These are phyloP conservation scores for Burhinus oedicnemus DNA, from an alignment of 2,113 vertebrate species.

Conservation along the genomic window DNA sequence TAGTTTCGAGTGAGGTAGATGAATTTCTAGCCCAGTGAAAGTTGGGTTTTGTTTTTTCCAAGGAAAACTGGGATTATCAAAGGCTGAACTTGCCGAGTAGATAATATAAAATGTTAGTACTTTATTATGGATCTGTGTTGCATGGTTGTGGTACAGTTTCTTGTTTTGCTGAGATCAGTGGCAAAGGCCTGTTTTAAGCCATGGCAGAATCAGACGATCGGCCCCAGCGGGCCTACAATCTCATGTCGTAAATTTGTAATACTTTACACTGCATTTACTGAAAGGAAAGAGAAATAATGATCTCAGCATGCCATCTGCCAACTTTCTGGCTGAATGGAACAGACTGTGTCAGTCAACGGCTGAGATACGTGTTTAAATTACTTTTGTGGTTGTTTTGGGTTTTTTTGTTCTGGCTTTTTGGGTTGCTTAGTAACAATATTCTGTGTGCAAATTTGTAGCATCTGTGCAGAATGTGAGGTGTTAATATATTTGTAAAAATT, in stretches of 20 bases:
- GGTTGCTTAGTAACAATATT: conserved; percentile 1
- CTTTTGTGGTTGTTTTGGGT: not conserved
- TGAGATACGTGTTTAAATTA: not conserved
- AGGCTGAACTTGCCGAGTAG: not conserved
- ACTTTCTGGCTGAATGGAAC: not conserved
- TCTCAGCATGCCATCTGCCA: conserved; percentile 40
- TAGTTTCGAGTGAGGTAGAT: not conserved
- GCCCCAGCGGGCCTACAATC: not conserved
- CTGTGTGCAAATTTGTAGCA: not conserved
- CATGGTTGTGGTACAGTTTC: not conserved
- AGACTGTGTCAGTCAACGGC: conserved; percentile 6
- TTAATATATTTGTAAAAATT: conserved; percentile 22
- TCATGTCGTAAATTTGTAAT: not conserved
- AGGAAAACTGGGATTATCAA: not conserved
- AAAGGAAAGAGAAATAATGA: conserved; percentile 3
- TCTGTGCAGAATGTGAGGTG: not conserved
- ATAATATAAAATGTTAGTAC: not conserved
- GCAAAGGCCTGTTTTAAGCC: not conserved
- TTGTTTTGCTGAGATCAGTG: not conserved
- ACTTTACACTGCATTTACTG: not conserved
- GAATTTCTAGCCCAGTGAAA: not conserved
- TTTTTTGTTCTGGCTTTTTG: not conserved
- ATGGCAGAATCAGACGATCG: not conserved
- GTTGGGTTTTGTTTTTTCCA: not conserved
- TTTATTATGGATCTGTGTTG: not conserved